Percentiles rank a stretch among this genome's conserved stretches.
phyloP scores from a whole-genome alignment of 2,888 invertebrate species.

The Diadegma fenestrale region DNA sequence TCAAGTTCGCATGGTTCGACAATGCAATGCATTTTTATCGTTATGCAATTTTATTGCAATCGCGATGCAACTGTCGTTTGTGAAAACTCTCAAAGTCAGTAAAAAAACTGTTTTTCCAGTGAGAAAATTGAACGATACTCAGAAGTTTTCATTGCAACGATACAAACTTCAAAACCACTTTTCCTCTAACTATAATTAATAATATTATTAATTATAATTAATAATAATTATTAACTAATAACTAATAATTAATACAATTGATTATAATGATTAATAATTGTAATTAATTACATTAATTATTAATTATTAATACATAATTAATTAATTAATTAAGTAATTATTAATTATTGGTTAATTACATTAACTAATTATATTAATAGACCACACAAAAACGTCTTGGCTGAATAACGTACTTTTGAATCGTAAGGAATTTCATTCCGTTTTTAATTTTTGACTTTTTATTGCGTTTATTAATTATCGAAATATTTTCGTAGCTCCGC shows the following conservation, averaged over 20 bases:
- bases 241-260: no score
- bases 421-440: background rate
- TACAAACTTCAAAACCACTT: constrained; percentile 2
- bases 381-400: background rate
- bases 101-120: background rate
- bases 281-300: no score
- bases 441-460: background rate
- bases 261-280: no score
- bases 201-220: no score
- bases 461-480: background rate
- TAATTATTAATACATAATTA: no score
- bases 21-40: background rate
- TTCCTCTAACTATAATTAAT: background rate
- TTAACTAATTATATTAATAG: background rate
- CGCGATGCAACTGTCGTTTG: background rate
- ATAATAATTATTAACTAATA: no score
- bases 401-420: background rate
- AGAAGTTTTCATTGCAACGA: background rate
- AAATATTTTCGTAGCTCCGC: background rate
- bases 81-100: background rate
- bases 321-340: no score
- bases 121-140: background rate
- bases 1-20: background rate
- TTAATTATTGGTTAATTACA: no score
- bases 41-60: background rate